Evolutionary conservation across 2,888 invertebrate species (phyloP).

Genomic region (Cantharis rufa): DNA sequence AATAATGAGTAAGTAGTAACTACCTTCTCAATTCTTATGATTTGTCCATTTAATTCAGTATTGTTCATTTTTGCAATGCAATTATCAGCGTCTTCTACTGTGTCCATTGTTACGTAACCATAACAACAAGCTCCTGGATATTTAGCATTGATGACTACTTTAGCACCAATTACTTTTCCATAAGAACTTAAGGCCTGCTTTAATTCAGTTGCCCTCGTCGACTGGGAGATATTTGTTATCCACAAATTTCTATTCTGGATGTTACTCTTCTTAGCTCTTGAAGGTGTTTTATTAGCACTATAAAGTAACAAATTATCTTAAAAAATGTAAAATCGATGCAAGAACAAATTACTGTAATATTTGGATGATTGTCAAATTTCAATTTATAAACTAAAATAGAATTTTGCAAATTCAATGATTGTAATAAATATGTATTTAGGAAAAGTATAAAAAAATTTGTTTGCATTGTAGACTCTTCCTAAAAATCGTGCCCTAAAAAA

Average conservation of each 20-base stretch:
- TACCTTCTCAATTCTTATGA: constrained; percentile 93
- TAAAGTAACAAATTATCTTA: constrained; percentile 34
- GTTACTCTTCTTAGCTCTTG: constrained; percentile 38
- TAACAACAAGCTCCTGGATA: constrained; percentile 92
- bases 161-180: constrained; percentile 94
- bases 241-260: constrained; percentile 76
- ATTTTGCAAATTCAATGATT: neutral
- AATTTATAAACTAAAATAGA: neutral
- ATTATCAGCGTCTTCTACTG: constrained; percentile 84
- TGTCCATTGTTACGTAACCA: constrained; percentile 95
- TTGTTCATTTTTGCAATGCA: constrained; percentile 90
- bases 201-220: constrained; percentile 91
- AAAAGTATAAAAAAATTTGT: neutral
- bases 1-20: neutral
- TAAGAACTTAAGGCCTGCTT: constrained; percentile 90
- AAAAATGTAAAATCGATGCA: neutral
- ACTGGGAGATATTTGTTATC: constrained; percentile 91
- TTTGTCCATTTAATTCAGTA: constrained; percentile 91
- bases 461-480: neutral
- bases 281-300: constrained; percentile 30
- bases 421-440: neutral
- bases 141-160: constrained; percentile 93
- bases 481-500: neutral
- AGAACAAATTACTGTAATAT: neutral
- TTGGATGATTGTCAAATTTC: neutral